Base-by-base conservation (phyloP, 2,888 invertebrate genomes). In the Leptothorax acervorum region DNA sequence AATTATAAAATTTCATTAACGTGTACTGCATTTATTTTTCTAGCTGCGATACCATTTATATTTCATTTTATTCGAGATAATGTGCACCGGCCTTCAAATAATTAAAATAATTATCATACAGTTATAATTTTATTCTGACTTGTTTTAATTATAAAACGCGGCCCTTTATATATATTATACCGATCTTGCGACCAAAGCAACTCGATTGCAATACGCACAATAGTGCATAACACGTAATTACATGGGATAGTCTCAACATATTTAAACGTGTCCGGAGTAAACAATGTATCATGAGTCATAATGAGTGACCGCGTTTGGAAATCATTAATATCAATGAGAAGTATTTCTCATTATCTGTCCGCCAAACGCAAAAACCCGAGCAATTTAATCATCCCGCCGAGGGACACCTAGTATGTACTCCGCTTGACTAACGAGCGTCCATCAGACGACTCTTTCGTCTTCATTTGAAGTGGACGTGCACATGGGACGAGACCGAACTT, bases 371-470 rank as follows among this genome's bases (percentile, higher is more conserved):
- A 82, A 76, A 82, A 82, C 76, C 53, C 76, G 65, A 82, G 53
- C 75, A 65, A 76, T 82, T 82, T 82, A 76, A 81, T 81, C 73
- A 81, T 81, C 48, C 73, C 35, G 8, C 48, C 65, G 55, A 48
- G 65, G 31, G 57, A 81, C 57, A 84, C 51, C 63, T 60, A 60
- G 70, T 62, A 66, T 66, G 60, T 68, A 70, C 31, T 68, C 11
- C 82, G 76, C 35, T 55, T 53, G 60, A 79, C 82, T 89, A 90
- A 87, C 86, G 89, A 88, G 86, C 81, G 71, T 75, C 87, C 88
- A 87, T 88, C 87, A 85, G 84, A 84, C 84, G 57, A 87, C 87
- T 90, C 90, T 89, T 91, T 88, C 90, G 88, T 91, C 91, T 91
- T 91, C 87, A 90, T 91, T 90, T 90, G 86, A 73, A 63, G 73